Conservation (phyloP, 2,888 invertebrate species). For the Lepetodrilus schrolli region DNA sequence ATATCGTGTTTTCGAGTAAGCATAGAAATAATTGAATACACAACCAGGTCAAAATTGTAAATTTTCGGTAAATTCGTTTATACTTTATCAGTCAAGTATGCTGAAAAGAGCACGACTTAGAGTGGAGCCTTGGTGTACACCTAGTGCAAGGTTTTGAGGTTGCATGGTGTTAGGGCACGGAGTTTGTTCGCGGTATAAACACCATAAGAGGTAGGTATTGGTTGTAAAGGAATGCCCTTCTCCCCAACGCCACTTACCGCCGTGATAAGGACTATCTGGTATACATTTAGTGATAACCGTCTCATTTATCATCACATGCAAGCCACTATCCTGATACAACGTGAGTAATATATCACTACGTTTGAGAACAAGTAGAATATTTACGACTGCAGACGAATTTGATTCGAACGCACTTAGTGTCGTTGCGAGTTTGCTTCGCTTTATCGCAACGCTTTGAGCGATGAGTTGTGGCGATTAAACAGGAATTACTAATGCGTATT, state of each 20-base stretch:
- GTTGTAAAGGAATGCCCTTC: not conserved
- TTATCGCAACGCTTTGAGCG: constrained; percentile 21
- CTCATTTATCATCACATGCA: constrained; percentile 19
- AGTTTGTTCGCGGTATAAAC: not conserved
- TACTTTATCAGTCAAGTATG: not conserved
- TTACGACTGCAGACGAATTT: constrained; percentile 17
- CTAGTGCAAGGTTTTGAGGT: not conserved
- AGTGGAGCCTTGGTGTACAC: no score
- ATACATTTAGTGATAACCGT: constrained; percentile 24
- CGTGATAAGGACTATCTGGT: constrained; percentile 12
- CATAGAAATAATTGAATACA: no score
- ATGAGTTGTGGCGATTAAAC: constrained; percentile 21
- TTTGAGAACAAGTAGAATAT: not conserved
- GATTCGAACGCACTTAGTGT: constrained; percentile 21
- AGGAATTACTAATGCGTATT: constrained; percentile 28
- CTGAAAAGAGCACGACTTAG: not conserved
- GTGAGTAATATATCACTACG: constrained; percentile 18
- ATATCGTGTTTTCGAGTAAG: no score
- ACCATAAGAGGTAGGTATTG: not conserved
- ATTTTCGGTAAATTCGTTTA: no score
- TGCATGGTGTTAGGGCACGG: not conserved
- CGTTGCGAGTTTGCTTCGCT: not conserved
- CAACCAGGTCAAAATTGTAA: no score
- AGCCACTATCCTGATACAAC: not conserved
- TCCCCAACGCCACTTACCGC: constrained; percentile 1